phyloP scores from a whole-genome alignment of 2,888 invertebrate species.

The Corythucha ciliata region DNA sequence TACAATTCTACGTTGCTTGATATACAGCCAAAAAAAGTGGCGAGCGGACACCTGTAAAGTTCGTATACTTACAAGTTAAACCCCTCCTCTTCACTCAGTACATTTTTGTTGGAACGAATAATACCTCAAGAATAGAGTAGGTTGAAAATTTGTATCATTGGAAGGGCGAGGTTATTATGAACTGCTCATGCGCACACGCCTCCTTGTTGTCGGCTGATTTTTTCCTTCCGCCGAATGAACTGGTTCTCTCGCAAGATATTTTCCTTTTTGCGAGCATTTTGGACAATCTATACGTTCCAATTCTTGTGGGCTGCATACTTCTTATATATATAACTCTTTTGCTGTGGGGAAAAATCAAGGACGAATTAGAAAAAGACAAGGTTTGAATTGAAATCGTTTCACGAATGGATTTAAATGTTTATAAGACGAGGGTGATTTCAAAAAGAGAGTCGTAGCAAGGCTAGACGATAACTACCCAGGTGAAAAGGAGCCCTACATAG shows the following conservation, averaged over 20 bases:
- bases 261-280: conserved; percentile 2
- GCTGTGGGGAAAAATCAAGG: background rate
- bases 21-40: too few species aligned
- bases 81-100: too few species aligned
- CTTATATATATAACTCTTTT: background rate
- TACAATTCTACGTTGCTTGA: too few species aligned
- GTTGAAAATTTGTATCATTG: too few species aligned
- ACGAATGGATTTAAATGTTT: background rate
- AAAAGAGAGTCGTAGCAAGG: background rate
- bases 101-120: too few species aligned
- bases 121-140: too few species aligned
- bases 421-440: background rate
- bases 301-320: background rate
- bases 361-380: background rate
- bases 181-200: background rate
- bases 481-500: background rate
- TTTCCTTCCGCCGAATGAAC: conserved; percentile 2
- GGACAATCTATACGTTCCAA: background rate
- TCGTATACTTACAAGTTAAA: too few species aligned
- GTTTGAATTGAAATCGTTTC: background rate
- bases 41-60: too few species aligned
- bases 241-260: background rate
- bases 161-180: too few species aligned
- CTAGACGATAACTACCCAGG: conserved; percentile 5
- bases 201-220: background rate